Evolutionary conservation across 2,888 invertebrate species (phyloP).

Genomic region (Diplazon laetatorius): DNA sequence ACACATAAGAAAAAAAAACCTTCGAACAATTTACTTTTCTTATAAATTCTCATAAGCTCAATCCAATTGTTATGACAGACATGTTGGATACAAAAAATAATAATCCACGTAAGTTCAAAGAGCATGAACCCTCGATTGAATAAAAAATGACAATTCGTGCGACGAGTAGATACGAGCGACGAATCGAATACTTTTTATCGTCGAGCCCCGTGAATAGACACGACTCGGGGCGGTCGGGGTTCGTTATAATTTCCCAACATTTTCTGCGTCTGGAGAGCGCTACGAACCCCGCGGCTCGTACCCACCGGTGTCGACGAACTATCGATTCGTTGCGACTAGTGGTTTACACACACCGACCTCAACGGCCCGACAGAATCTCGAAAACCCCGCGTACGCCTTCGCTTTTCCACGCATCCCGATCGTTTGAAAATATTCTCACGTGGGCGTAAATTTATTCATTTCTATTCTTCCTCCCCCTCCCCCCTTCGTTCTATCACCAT

Average conservation of each 20-base stretch:
- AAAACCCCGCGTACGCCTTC: not conserved
- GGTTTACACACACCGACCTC: constrained; percentile 28
- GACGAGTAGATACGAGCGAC: no score
- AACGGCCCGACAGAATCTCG: constrained; percentile 25
- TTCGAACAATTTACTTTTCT: no score
- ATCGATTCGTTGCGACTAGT: constrained; percentile 73
- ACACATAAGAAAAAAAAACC: no score
- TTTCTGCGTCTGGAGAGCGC: constrained; percentile 41
- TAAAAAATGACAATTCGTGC: no score
- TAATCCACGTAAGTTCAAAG: no score
- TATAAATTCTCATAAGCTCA: no score
- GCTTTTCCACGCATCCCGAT: not conserved
- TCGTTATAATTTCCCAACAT: constrained; percentile 54
- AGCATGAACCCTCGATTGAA: no score
- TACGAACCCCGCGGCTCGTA: constrained; percentile 41
- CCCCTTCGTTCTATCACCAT: not conserved
- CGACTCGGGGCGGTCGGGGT: no score
- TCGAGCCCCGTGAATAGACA: no score
- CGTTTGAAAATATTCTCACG: not conserved
- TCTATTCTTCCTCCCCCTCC: constrained; percentile 4
- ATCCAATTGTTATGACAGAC: no score
- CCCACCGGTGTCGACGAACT: constrained; percentile 77
- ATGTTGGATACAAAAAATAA: no score
- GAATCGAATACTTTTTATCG: no score
- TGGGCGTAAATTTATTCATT: constrained; percentile 1